A percentile compares a stretch with the other conserved stretches of the same genome.
phyloP scores from a whole-genome alignment of 2,888 invertebrate species.

The Idaea dimidiata region DNA sequence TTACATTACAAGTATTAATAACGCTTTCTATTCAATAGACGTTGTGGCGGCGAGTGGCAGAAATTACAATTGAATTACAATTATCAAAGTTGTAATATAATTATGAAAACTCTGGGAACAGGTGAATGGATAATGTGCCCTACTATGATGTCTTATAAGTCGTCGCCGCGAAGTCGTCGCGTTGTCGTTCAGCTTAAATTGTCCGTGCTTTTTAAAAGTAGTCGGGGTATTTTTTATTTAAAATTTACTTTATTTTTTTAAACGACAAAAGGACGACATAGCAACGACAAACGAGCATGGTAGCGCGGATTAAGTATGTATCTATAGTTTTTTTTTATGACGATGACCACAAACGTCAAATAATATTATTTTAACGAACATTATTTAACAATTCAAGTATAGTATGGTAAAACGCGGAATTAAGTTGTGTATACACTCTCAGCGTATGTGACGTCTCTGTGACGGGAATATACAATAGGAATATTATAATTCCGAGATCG shows the following conservation, averaged over 20 bases:
- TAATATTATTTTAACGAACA: background rate
- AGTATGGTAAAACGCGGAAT: no score
- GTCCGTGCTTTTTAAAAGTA: no score
- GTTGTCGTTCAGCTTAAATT: no score
- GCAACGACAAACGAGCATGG: no score
- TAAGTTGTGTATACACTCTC: background rate
- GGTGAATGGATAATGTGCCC: no score
- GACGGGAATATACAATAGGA: constrained; percentile 9
- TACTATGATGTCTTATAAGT: no score
- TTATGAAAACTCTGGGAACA: background rate
- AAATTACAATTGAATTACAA: background rate
- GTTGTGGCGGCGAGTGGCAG: background rate
- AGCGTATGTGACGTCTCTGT: constrained; percentile 5
- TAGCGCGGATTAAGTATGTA: no score
- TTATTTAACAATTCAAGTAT: background rate
- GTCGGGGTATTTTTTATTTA: no score
- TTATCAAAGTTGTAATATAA: background rate
- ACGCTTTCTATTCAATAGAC: background rate
- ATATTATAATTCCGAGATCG: background rate
- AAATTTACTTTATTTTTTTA: no score
- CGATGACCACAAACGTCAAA: background rate
- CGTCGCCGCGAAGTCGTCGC: no score
- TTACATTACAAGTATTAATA: background rate
- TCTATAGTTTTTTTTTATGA: background rate
- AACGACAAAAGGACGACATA: no score